Evolutionary conservation across 2,888 invertebrate genomes (phyloP).

Genomic region (Protophormia terraenovae): DNA sequence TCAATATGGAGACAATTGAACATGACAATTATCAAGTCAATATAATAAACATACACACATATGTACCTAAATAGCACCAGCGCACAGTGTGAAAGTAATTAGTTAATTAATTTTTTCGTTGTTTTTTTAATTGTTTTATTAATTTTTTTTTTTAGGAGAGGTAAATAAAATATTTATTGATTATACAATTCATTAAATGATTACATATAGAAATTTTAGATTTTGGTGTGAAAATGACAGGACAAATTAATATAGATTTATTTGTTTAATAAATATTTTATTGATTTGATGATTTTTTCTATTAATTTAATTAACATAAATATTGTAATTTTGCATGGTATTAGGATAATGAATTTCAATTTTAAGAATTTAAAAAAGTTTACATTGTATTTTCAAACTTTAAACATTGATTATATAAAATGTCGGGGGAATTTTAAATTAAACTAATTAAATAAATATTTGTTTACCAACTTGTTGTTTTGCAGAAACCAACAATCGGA

Average conservation of each 20-base stretch:
- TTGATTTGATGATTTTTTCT: background rate
- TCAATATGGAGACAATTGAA: conserved; percentile 54
- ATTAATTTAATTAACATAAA: background rate
- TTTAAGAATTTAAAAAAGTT: too few species aligned
- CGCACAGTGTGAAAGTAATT: conserved; percentile 59
- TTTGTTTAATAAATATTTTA: background rate
- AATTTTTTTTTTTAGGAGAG: background rate
- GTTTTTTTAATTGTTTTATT: background rate
- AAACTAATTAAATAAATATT: too few species aligned
- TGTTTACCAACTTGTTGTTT: too few species aligned
- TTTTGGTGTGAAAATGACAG: background rate
- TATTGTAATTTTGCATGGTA: too few species aligned
- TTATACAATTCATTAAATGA: conserved; percentile 6
- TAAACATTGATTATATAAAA: too few species aligned
- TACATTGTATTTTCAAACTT: too few species aligned
- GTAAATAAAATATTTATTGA: background rate
- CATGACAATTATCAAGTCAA: conserved; percentile 60
- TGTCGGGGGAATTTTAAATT: too few species aligned
- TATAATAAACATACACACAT: conserved; percentile 18
- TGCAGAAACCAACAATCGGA: too few species aligned
- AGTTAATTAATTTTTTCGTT: conserved; percentile 47
- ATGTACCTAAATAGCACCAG: background rate
- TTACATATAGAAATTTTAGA: background rate
- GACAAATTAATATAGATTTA: too few species aligned
- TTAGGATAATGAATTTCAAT: too few species aligned